Evolutionary conservation across 35 echinoderm and acorn worm species (phyloP), one percentile per base, ranked within the genome.

Genomic region (Lytechinus pictus): DNA sequence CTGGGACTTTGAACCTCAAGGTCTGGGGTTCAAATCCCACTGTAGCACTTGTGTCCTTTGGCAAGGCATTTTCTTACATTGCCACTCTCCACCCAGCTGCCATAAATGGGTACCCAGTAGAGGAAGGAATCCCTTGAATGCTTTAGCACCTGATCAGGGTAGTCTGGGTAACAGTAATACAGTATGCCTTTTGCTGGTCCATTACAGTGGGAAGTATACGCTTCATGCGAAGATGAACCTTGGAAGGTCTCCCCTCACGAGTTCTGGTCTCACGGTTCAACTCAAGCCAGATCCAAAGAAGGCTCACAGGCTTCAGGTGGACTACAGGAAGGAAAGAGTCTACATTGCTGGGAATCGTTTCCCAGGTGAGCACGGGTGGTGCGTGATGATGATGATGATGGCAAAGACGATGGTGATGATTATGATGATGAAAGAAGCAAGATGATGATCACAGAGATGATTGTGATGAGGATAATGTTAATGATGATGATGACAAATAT

Each of bases 221-320:
- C 92, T 99, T 86, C 29, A 53, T 10, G 86, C 96, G 10, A 97
- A 97, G 94, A 95, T 94, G 11, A n/a, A 72, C 0, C 57, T 99
- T 61, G 98, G 98, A 13, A 92, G 92, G 53, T 89, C 27, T 2
- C 52, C 55, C 51, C 28, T 98, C 13, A 92, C 27, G 7, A 95
- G 96, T 94, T 86, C 95, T 24, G 51, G 88, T 6, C 61, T 98
- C 5, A 55, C 94, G 52, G 66, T 98, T 5, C 61, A 95, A n/a
- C 88, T 99, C 21, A 56, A 90, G 89, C 96, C 98, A 52, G 97
- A 99, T 71, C 95, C 95, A 10, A 97, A 89, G 12, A 97, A 95
- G 72, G 95, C 96, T 29, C 87, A 92, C 3, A 89, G 58, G 6
- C 53, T 99, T 10, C 10, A 88, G 27, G 98, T 98, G 1, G 57